Evolutionary conservation across 2,888 invertebrate species (phyloP).

Genomic region (Archips crataeganus): DNA sequence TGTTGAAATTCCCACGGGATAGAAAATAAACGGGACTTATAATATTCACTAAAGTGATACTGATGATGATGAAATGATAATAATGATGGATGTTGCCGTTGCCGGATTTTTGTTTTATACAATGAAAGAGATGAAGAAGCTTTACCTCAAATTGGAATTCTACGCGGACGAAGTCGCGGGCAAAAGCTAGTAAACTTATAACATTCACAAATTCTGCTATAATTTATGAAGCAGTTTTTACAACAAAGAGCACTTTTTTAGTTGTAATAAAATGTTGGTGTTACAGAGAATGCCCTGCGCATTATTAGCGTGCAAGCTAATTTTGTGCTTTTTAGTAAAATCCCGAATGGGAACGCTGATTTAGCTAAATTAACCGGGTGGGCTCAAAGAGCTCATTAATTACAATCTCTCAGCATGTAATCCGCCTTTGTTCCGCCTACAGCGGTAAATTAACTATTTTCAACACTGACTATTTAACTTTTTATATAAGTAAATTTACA

Average conservation of each 20-base stretch:
- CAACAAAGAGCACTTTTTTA: background rate
- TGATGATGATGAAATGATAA: no score
- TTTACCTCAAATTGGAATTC: no score
- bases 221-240: background rate
- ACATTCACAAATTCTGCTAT: background rate
- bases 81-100: no score
- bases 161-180: no score
- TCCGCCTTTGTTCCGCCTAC: slow-evolving; percentile 40
- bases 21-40: no score
- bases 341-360: slow-evolving; percentile 45
- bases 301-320: slow-evolving; percentile 17
- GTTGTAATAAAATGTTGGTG: background rate
- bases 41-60: no score
- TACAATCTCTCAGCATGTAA: slow-evolving; percentile 47
- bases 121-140: no score
- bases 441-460: slow-evolving; percentile 38
- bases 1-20: no score
- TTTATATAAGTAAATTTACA: slow-evolving; percentile 6
- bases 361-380: slow-evolving; percentile 46
- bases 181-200: no score
- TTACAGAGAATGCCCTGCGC: background rate
- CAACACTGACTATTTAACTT: slow-evolving; percentile 14
- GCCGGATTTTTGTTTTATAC: no score
- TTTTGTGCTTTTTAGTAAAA: slow-evolving; percentile 31
- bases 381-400: slow-evolving; percentile 54